Conservation (phyloP, 2,888 invertebrate genomes). For the Dioctria rufipes region DNA sequence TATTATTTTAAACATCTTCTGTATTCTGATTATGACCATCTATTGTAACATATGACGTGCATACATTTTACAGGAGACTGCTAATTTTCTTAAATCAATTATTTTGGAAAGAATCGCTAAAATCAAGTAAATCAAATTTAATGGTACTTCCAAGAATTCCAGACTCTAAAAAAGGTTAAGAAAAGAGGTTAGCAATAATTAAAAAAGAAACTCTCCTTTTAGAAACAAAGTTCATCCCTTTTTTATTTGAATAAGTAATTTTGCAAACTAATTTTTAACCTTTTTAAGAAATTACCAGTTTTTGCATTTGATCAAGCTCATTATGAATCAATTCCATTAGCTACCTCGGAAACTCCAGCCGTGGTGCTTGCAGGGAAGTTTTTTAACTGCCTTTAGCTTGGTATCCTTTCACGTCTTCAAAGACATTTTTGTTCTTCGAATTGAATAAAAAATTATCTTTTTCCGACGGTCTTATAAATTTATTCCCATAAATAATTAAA, state of each 20-base stretch:
- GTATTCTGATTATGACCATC: no score
- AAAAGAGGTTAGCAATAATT: conserved; percentile 10
- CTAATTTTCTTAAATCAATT: background rate
- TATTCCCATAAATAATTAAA: conserved; percentile 44
- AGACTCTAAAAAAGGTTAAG: background rate
- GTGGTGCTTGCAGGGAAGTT: background rate
- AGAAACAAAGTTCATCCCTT: conserved; percentile 14
- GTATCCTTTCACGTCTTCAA: conserved; percentile 24
- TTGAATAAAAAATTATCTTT: conserved; percentile 41
- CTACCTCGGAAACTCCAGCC: background rate
- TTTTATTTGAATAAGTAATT: background rate
- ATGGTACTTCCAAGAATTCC: background rate
- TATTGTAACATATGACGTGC: no score
- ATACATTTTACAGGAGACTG: no score
- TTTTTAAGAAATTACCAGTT: conserved; percentile 39
- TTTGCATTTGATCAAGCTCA: conserved; percentile 30
- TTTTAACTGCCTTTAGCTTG: background rate
- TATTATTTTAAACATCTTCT: no score
- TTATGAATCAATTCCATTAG: conserved; percentile 48
- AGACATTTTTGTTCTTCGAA: conserved; percentile 37
- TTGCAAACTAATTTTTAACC: conserved; percentile 42
- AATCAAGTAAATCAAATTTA: conserved; percentile 2
- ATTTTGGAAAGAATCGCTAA: background rate
- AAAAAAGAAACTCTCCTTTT: background rate
- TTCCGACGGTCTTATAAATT: conserved; percentile 8